Evolutionary conservation across 2,888 invertebrate species (phyloP), one percentile per base, ranked within the genome.

Genomic region (Cactoblastis cactorum): DNA sequence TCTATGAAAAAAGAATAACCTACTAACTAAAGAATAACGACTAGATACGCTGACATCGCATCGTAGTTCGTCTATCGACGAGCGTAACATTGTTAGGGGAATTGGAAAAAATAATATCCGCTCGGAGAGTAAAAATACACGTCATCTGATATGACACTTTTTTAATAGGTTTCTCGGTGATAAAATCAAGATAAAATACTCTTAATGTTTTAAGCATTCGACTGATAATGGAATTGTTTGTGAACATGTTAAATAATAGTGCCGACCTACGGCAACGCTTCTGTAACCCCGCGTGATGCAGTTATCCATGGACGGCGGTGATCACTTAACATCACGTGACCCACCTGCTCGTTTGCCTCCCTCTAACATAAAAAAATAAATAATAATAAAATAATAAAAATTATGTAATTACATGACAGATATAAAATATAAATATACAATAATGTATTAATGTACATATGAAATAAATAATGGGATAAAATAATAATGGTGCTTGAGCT

Each of bases 101-200:
- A 38, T 19, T n/a, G 39, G 17, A 38, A 49, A 48, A 45, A 50
- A 41, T 38, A 45, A 41, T 45, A 37, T 52, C 37, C 35, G 24
- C 22, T 50, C n/a, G 14, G 34, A 8, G 34, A 11, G 18, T 12
- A 46, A 28, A 46, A 46, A 46, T 33, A 34, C 12, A 19, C 19
- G 3, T 43, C 2, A 6, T 19, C 24, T n/a, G 43, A 17, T 43
- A 43, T n/a, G 43, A 15, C 43, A 17, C 11, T 9, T 14, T 43
- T 43, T 43, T 43, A 37, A 37, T 37, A 37, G 37, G 37, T 37
- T 37, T 39, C 19, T 17, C 9, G 38, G 38, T 19, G 5, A 39
- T 39, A n/a, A 3, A 3, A 4, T 12, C 11, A 24, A 6, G 9
- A 28, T 15, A 3, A 14, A 5, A 22, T 15, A 14, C 1, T 15